Evolutionary conservation across 1,140 invertebrate species (phyloP), one percentile per base, ranked within the genome.

Genomic region (Yoshiicerus persimilis): DNA sequence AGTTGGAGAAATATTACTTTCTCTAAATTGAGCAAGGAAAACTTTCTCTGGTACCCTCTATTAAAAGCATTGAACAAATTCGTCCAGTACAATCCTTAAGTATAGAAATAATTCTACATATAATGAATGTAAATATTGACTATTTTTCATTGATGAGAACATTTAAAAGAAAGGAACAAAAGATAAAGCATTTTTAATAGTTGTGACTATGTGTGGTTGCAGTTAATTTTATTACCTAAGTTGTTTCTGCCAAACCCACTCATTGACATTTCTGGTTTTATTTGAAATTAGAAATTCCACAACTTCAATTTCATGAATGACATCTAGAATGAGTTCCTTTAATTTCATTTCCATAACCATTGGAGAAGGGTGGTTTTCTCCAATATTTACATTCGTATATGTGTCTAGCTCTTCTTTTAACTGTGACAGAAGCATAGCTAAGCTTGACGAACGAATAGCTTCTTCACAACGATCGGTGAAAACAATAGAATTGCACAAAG

Each of bases 221-320:
- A n/a, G n/a, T n/a, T n/a, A n/a, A n/a, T n/a, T n/a, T 27, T 38
- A 88, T 87, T 91, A 98, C 95, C 98, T 95, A n/a, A 99, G 93
- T 93, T 99, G 98, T 92, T 97, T 97, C 92, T 97, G 96, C 99
- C 99, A 99, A 56, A 94, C 93, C 99, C 99, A 99, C 90, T 98
- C 96, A 30, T 92, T 93, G 20, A 94, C 91, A 87, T 94, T 94
- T 13, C 93, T 94, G 0, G 95, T 94, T 91, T 95, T 95, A 36
- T 94, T 93, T 20, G 94, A 92, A 39, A 98, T 94, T 20, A 99
- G 93, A 90, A 95, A 93, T 90, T 96, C 95, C 16, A 99, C 94
- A 5, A 99, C 94, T 86, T 95, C 94, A 62, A 97, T 95, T 92
- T 98, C 96, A 94, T 99, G 97, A 88, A 99, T 97, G 0, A 97